Base-by-base conservation (phyloP, 2,888 invertebrate genomes). In the Cerceris ruficornis region DNA sequence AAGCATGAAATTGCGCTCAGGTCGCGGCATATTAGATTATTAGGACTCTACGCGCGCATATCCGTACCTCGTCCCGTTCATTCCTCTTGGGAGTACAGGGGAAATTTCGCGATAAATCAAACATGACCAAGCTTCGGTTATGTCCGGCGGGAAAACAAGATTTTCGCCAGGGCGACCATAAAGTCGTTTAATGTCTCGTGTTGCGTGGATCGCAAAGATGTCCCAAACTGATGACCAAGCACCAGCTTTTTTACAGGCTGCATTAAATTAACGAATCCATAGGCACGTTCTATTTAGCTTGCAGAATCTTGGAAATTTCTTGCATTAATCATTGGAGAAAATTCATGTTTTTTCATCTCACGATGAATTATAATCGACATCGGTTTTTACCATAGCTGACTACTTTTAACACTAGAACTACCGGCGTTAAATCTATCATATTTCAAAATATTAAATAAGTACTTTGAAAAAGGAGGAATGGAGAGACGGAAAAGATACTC, bases 1-100 rank as follows among this genome's bases (percentile, higher is more conserved):
- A 80, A 80, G 84, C 88, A 82, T 88, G 88, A 88, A 88, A 88
- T 88, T 88, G 83, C 77, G 78, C 76, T 73, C 70, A 67, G 83
- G 77, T 85, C 80, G 83, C 83, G 81, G 74, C 73, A 80, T 85
- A 85, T 85, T 82, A 80, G 85, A 85, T 85, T 85, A 85, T 85
- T 86, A 85, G 81, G 76, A 81, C 66, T 77, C 73, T 68, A 62
- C 62, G 64, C 62, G 73, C 76, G 74, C 69, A 74, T 69, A 77
- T 75, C 74, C 68, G 58, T 59, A 66, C 72, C 66, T 74, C 67
- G 58, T 72, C 69, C 70, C 58, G 52, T 50, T 70, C 65, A 73
- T 69, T 72, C 72, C 81, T 62, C 66, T 13, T 15, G 73, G 73
- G 81, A 78, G 59, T 46, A 17, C 69, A 65, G 58, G 68, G 67